A percentile compares a stretch with the other conserved stretches of the same genome.
Conservation (phyloP, 2,888 invertebrate species). For the Lamellibrachia columna region DNA sequence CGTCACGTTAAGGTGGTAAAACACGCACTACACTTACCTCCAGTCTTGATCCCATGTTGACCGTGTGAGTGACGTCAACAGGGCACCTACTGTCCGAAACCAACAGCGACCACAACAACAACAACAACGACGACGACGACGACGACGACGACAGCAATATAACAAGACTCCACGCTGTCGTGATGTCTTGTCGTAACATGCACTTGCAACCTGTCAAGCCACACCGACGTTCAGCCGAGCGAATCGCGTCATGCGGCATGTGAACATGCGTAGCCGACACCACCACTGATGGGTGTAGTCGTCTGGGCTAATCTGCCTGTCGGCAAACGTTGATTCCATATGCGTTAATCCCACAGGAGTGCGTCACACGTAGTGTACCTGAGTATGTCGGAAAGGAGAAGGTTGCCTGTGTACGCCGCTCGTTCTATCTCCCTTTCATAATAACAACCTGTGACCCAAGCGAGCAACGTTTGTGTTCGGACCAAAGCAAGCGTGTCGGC, state of each 20-base stretch:
- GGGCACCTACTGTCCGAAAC: not conserved
- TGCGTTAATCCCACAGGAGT: not conserved
- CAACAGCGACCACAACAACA: not conserved
- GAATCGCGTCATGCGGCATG: not conserved
- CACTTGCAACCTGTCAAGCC: not conserved
- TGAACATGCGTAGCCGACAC: not conserved
- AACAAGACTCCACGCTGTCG: not conserved
- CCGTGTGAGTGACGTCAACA: not conserved
- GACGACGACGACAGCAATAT: not conserved
- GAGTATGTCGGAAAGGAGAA: not conserved
- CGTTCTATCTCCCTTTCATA: not conserved
- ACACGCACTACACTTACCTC: not conserved
- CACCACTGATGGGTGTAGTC: not conserved
- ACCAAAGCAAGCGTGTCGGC: conserved; percentile 12
- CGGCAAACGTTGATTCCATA: not conserved
- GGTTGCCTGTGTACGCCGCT: not conserved
- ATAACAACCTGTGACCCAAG: not conserved
- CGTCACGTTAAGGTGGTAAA: not conserved
- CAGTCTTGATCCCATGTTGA: not conserved
- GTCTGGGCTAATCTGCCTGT: not conserved
- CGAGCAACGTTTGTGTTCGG: not conserved
- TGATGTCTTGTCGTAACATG: conserved; percentile 1
- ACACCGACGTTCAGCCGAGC: not conserved
- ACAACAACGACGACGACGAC: not conserved
- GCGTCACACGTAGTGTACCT: not conserved